Evolutionary conservation across 2,113 vertebrate species (phyloP), one percentile per base, ranked within the genome.

Genomic region (Steatornis caripensis): DNA sequence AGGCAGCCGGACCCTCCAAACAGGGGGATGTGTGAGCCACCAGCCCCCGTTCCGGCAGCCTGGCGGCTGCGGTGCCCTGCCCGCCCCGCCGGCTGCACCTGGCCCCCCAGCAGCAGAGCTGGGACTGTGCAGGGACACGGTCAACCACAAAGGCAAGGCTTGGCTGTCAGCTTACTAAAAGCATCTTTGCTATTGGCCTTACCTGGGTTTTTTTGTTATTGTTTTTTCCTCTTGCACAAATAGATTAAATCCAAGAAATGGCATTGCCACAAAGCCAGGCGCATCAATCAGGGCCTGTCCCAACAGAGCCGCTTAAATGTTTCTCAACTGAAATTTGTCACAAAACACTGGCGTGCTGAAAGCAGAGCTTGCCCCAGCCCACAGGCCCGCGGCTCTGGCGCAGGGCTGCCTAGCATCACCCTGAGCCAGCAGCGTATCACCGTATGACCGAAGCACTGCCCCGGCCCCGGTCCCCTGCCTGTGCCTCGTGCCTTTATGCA

Each of bases 381-480:
- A 1, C 39, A 18, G 22, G 43, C 19, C 34, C 5, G 3, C 2
- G 41, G 22, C 60, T 70, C 29, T 1, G 6, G 13, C 12, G 5
- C 1, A 3, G 65, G 23, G 39, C 51, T 39, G 45, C 36, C 51
- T 45, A 65, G 70, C 23, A 4, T 19, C 54, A 27, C 39, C 16
- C 45, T 10, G 37, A 53, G 49, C 70, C 11, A 6, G 46, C 66
- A 83, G 51, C 12, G 1, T 2, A 2, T 23, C 32, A 6, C 65
- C 4, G 12, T 36, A 29, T 0, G 3, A 27, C 57, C 2, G 0
- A 41, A 70, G 29, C 0, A 0, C 71, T 37, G 53, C 10, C 41
- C 22, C 21, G 2, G 6, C 27, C 24, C 2, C 0, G 10, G 29
- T 9, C 41, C 61, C 62, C 1, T 16, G 23, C 58, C 58, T 43